phyloP scores from a whole-genome alignment of 2,113 vertebrate genomes.

The Sylvilagus bachmani region DNA sequence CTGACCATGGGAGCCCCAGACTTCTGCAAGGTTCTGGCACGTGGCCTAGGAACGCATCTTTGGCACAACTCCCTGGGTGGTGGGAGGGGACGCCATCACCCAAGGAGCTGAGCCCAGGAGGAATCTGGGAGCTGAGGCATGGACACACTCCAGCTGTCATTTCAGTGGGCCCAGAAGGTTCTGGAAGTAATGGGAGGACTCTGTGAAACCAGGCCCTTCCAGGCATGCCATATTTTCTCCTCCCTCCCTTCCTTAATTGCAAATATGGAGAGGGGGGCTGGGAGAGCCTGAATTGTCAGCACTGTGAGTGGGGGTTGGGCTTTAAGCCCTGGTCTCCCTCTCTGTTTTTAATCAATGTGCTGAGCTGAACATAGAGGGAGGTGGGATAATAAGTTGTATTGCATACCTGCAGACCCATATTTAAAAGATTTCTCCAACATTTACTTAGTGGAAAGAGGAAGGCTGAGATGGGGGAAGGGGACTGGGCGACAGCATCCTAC shows the following conservation, averaged over 20 bases:
- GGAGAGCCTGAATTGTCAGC: not conserved
- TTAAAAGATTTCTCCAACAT: conserved; percentile 32
- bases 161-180: not conserved
- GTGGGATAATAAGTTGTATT: not conserved
- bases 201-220: not conserved
- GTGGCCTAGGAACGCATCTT: not conserved
- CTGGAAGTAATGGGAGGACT: not conserved
- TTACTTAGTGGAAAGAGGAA: not conserved
- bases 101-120: not conserved
- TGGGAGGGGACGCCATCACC: not conserved
- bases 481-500: no score
- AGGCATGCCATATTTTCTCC: not conserved
- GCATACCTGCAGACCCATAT: not conserved
- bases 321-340: not conserved
- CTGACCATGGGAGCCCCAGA: not conserved
- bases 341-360: not conserved
- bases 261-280: not conserved
- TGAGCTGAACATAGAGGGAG: not conserved
- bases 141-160: not conserved
- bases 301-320: not conserved
- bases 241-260: not conserved
- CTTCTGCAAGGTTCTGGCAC: not conserved
- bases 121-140: not conserved
- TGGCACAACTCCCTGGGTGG: not conserved
- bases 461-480: not conserved